Percentiles rank a stretch among this genome's conserved stretches.
Evolutionary conservation across 2,888 invertebrate species (phyloP).

Genomic region (Halictus quadricinctus): DNA sequence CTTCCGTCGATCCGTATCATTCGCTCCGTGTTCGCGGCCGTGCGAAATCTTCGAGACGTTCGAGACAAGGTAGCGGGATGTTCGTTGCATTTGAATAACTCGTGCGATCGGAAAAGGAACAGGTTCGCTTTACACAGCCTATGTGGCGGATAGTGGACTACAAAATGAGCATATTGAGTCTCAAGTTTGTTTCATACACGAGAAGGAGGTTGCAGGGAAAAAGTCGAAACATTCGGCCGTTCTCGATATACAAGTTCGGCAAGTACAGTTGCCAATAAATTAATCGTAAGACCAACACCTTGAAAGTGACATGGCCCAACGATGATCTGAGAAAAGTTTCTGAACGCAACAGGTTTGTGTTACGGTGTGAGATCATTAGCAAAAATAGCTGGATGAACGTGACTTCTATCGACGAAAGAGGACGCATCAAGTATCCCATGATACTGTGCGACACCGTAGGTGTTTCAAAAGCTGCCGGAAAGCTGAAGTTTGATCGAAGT

Average conservation of each 20-base stretch:
- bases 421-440: background rate
- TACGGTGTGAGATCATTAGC: background rate
- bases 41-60: background rate
- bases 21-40: conserved; percentile 20
- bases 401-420: background rate
- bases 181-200: background rate
- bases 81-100: background rate
- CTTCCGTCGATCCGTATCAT: conserved; percentile 15
- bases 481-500: background rate
- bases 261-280: too few relatives aligned
- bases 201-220: background rate
- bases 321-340: too few relatives aligned
- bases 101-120: background rate
- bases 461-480: background rate
- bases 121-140: background rate
- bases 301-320: too few relatives aligned
- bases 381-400: background rate
- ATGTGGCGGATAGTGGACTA: background rate
- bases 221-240: background rate
- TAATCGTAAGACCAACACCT: too few relatives aligned
- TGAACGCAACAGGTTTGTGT: too few relatives aligned
- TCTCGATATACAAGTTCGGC: background rate
- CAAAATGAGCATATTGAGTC: background rate
- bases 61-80: background rate
- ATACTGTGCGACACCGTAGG: background rate